Evolutionary conservation across 2,888 invertebrate genomes (phyloP).

Genomic region (Hyles lineata): DNA sequence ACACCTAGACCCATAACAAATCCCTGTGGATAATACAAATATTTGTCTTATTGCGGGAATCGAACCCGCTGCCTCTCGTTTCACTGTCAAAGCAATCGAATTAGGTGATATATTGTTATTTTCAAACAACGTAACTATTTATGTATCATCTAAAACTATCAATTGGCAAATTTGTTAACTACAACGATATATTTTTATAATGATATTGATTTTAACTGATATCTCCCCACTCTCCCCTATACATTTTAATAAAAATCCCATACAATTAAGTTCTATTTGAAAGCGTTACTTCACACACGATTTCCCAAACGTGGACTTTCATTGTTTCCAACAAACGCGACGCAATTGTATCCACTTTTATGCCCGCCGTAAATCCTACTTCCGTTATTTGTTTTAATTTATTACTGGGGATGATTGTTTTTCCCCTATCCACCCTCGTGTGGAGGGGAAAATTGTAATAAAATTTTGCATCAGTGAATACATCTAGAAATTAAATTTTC

Average conservation of each 20-base stretch:
- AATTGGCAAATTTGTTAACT: no score
- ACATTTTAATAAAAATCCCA: neutral
- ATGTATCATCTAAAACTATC: no score
- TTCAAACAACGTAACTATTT: no score
- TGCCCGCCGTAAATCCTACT: neutral
- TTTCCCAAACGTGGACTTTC: neutral
- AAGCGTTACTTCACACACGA: neutral
- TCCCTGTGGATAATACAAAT: no score
- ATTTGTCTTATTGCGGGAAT: no score
- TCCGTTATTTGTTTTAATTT: conserved; percentile 9
- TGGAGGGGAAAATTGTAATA: neutral
- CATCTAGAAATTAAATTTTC: neutral
- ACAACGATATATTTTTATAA: no score
- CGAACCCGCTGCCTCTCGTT: no score
- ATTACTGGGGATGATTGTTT: conserved; percentile 10
- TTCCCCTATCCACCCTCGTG: neutral
- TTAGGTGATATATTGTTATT: no score
- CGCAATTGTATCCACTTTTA: conserved; percentile 5
- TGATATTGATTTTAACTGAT: no score
- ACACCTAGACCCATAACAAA: no score
- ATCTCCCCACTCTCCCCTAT: no score
- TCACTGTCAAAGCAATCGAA: no score
- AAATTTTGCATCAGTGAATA: neutral
- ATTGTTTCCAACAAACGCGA: neutral
- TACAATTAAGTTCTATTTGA: neutral